Evolutionary conservation across 2,888 invertebrate species (phyloP), one percentile per base, ranked within the genome.

Genomic region (Drosophila mayaguana): DNA sequence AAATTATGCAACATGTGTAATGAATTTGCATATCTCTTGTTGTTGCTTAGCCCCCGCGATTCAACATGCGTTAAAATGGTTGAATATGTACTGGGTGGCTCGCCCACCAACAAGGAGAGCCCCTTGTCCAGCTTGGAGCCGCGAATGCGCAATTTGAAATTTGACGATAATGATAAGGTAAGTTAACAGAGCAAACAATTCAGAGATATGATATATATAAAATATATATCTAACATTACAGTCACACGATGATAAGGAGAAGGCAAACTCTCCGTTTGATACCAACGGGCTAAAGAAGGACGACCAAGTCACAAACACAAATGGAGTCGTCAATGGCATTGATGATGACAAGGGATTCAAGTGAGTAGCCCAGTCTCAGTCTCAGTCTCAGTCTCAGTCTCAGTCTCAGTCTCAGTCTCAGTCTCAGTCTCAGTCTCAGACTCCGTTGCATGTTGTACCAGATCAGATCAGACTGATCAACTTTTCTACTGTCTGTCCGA

Each of bases 51-150:
- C 53, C 97, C 97, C 51, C 95, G 97, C 76, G 97, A 98, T 93
- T 97, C 98, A 82, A 97, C 97, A 72, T 95, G 96, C 81, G 97
- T 98, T 83, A 98, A 98, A 94, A 99, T 99, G 98, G 99, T 98
- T 62, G 99, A 99, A 94, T 99, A 98, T 93, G 98, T 99, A 69
- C 95, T 99, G 88, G 97, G 98, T 80, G 97, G 97, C 77, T 97
- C 97, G 75, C 97, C 98, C 25, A 98, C 97, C 81, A 94, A 95
- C 86, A 96, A 96, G 92, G 96, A 96, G 87, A 93, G 93, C 71
- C 94, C 94, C 80, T 91, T 94, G 77, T 93, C 93, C 38, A 93
- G 93, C 11, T 91, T 96, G 72, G 96, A 96, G 87, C 95, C 95
- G 55, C 93, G 96, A 78, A 94, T 96, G 94, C 93, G 95, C 78